phyloP scores from a whole-genome alignment of 2,113 vertebrate species.

The Enhydra lutris region DNA sequence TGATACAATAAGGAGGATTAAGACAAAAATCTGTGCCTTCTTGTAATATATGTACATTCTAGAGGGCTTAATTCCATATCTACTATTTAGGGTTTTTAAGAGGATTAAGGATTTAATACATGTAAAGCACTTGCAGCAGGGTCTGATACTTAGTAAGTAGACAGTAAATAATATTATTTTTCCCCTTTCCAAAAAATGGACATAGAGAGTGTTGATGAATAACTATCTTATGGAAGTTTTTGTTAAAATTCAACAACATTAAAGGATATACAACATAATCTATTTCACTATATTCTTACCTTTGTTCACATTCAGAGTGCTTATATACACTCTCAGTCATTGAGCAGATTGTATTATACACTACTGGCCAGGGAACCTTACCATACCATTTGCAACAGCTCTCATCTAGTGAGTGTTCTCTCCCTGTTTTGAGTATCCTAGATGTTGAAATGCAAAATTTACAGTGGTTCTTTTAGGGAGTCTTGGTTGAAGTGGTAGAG shows the following conservation, averaged over 20 bases:
- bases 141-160: not conserved
- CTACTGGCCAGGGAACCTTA: not conserved
- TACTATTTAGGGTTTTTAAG: not conserved
- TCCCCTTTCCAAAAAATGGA: not conserved
- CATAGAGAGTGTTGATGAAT: not conserved
- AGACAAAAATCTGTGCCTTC: not conserved
- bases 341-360: not conserved
- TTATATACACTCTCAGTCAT: not conserved
- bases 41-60: not conserved
- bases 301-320: not conserved
- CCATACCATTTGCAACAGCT: not conserved
- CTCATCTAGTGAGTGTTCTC: not conserved
- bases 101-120: not conserved
- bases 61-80: not conserved
- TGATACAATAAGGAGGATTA: not conserved
- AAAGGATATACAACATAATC: not conserved
- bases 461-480: not conserved
- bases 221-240: conserved; percentile 7
- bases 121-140: not conserved
- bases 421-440: not conserved
- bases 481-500: not conserved
- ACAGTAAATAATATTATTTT: not conserved
- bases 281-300: not conserved
- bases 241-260: not conserved
- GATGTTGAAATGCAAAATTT: not conserved